Base-by-base conservation (phyloP, 2,888 invertebrate species). In the Cerceris rybyensis region DNA sequence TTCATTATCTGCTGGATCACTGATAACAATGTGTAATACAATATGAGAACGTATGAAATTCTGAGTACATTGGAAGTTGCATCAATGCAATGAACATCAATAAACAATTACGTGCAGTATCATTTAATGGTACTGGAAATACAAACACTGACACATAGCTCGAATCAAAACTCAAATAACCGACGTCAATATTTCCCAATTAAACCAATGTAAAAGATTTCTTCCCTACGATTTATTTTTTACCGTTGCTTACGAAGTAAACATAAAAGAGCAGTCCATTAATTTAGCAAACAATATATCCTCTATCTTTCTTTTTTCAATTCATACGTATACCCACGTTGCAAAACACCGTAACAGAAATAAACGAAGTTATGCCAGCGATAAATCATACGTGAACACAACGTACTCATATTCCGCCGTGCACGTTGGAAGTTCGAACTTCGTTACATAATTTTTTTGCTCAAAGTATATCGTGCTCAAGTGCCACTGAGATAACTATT, bases 361-460 rank as follows among this genome's bases (percentile, higher is more conserved):
- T 41, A 60, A 58, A 43, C 58, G 64, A 14, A 50, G 54, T 50
- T 41, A 17, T 43, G 14, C 14, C 17, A 9, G n/a, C 50, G 39
- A 55, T 42, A 28, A 49, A 43, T 9, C 43, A 42, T 52, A n/a
- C 16, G 41, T 58, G 8, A 17, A 28, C 6, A 11, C 39, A 17
- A 41, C 49, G 11, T 65, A 58, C 52, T 11, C 54, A 43, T 65
- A 28, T 57, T 28, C 28, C 28, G 28, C 41, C 41, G 54, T 52
- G 50, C 71, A 66, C 63, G 71, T 71, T 55, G 63, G 58, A 52
- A 55, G 54, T 61, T 55, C 61, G 69, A 52, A 58, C 57, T 58
- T 71, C 54, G 57, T 81, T 81, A 83, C 68, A 70, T 83, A 72
- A 73, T 81, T 71, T 68, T 64, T 65, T 69, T 60, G 55, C 16